These are phyloP conservation scores for Lissocephala sabroskyi DNA, from an alignment of 2,888 invertebrate species.

Conservation along the genomic window DNA sequence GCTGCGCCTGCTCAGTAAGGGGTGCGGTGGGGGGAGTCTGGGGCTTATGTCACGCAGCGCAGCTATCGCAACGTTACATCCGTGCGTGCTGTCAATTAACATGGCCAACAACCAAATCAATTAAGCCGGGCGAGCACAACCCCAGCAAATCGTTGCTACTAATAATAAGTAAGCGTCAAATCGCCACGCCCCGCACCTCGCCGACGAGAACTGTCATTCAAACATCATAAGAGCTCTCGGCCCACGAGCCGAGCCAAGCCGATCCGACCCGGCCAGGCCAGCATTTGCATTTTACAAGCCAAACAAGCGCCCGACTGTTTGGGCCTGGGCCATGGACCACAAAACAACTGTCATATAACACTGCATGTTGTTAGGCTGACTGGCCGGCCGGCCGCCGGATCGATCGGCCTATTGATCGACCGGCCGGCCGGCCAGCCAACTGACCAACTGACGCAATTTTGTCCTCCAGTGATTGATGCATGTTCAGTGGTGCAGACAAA, in stretches of 20 bases:
- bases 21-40: too few relatives aligned
- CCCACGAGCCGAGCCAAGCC: constrained; percentile 2
- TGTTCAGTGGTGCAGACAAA: constrained; percentile 50
- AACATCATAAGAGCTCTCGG: constrained; percentile 8
- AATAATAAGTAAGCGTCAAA: constrained; percentile 19
- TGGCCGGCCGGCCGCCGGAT: constrained; percentile 12
- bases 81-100: constrained; percentile 42
- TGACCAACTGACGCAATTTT: constrained; percentile 3
- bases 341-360: constrained; percentile 26
- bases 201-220: constrained; percentile 15
- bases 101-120: constrained; percentile 49
- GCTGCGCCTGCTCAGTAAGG: constrained; percentile 18
- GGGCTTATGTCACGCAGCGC: constrained; percentile 26
- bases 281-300: constrained; percentile 31
- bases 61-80: constrained; percentile 54
- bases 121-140: constrained; percentile 44
- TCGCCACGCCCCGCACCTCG: constrained; percentile 7
- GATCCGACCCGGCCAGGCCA: constrained; percentile 2
- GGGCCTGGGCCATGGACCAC: too few relatives aligned
- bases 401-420: constrained; percentile 14
- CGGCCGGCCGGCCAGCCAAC: constrained; percentile 11
- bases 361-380: constrained; percentile 20
- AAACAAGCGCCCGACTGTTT: constrained; percentile 1
- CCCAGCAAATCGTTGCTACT: constrained; percentile 39
- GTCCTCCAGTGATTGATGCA: constrained; percentile 48